Conservation (phyloP, 2,113 vertebrate species). For the Tachysurus fulvidraco region DNA sequence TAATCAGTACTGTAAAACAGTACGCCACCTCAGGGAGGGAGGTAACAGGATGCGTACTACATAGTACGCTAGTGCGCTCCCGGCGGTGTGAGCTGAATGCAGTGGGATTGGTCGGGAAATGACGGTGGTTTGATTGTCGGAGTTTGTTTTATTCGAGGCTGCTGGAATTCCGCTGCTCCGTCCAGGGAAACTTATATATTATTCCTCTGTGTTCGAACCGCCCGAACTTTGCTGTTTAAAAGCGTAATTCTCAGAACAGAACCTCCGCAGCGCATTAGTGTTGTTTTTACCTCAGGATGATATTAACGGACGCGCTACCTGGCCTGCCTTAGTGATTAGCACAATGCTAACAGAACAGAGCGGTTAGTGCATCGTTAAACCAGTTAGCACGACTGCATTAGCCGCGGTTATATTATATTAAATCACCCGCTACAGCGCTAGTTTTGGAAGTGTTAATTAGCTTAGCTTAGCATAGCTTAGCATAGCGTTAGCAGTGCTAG, state of each 20-base stretch:
- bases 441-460: not conserved
- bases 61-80: not conserved
- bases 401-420: not conserved
- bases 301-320: constrained; percentile 26
- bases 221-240: not conserved
- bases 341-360: not conserved
- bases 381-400: constrained; percentile 30
- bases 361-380: not conserved
- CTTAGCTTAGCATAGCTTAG: constrained; percentile 6
- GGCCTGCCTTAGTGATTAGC: constrained; percentile 24
- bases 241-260: not conserved
- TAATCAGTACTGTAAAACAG: not conserved
- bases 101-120: constrained; percentile 53
- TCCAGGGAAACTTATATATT: constrained; percentile 17
- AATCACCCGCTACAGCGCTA: not conserved
- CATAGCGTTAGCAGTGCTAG: not conserved
- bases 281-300: not conserved
- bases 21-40: not conserved
- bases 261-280: not conserved
- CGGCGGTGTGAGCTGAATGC: constrained; percentile 30
- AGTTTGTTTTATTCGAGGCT: constrained; percentile 53
- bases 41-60: not conserved
- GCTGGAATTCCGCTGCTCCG: constrained; percentile 42
- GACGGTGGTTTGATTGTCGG: constrained; percentile 61
- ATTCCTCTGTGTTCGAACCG: not conserved